These are phyloP conservation scores for Saturnia pavonia DNA, from an alignment of 2,888 invertebrate genomes.

Conservation along the genomic window DNA sequence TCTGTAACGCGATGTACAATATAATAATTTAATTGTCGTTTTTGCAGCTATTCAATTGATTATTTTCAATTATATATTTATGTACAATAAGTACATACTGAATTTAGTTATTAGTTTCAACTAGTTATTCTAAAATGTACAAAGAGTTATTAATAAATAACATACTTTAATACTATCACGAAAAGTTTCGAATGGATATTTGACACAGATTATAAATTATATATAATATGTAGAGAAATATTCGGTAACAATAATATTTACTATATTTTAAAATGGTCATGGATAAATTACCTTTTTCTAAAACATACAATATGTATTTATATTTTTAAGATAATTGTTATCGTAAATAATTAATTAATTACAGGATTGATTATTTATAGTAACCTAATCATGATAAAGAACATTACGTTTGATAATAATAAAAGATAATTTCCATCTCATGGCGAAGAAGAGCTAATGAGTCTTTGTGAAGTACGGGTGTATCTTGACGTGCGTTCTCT, in stretches of 20 bases:
- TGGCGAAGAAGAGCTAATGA: slow-evolving; percentile 69
- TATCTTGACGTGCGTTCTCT: slow-evolving; percentile 75
- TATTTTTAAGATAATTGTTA: neutral
- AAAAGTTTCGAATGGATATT: no score
- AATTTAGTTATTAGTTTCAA: no score
- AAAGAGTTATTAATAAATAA: no score
- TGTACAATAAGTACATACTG: no score
- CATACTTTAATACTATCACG: no score
- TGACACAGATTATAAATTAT: no score
- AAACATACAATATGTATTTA: neutral
- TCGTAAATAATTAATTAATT: neutral
- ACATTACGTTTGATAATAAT: slow-evolving; percentile 16
- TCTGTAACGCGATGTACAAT: neutral
- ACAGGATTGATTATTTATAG: neutral
- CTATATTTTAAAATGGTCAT: neutral
- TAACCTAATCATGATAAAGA: neutral
- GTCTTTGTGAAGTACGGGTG: slow-evolving; percentile 76
- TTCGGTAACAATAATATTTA: no score
- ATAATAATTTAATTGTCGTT: neutral
- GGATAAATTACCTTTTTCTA: neutral
- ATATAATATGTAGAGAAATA: no score
- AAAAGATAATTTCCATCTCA: slow-evolving; percentile 35
- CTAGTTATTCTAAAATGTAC: no score
- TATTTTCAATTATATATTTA: neutral
- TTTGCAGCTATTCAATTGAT: neutral